Percentiles rank a stretch among this genome's conserved stretches.
Conservation (phyloP, 2,113 vertebrate genomes). For the Apaloderma vittatum region DNA sequence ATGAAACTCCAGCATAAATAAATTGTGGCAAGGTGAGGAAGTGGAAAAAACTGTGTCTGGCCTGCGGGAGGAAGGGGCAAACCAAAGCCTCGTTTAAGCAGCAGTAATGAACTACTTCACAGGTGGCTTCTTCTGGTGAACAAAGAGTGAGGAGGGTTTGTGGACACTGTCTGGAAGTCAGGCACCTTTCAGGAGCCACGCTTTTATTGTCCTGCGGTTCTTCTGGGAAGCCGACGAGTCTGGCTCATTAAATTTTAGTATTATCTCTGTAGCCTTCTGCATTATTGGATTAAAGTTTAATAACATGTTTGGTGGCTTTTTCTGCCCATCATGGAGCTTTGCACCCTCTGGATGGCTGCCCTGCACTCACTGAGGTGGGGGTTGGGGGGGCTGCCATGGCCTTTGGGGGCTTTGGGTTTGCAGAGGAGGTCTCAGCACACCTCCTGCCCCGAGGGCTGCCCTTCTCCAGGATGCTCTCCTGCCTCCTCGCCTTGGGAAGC, state of each 20-base stretch:
- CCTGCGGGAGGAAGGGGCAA: not conserved
- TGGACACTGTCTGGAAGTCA: not conserved
- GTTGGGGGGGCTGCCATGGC: not conserved
- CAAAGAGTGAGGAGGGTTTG: not conserved
- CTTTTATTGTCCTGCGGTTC: constrained; percentile 6
- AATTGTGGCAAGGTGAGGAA: not conserved
- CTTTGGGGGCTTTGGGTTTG: constrained; percentile 13
- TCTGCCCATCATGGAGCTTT: constrained; percentile 1
- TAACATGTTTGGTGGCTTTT: constrained; percentile 67
- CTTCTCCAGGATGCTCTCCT: not conserved
- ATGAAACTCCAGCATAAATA: not conserved
- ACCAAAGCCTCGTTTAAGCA: not conserved
- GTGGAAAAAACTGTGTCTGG: not conserved
- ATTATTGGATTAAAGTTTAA: constrained; percentile 72
- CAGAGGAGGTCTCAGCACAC: not conserved
- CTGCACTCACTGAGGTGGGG: not conserved
- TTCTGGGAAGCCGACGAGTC: constrained; percentile 55
- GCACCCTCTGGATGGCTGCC: not conserved
- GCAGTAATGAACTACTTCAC: not conserved
- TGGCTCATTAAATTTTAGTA: constrained; percentile 64
- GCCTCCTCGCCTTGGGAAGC: not conserved
- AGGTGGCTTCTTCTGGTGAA: not conserved
- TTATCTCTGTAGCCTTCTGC: constrained; percentile 41
- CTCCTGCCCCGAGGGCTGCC: too few relatives aligned
- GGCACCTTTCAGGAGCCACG: not conserved